These are phyloP conservation scores for Xiphorhynchus elegans DNA, from an alignment of 2,113 vertebrate genomes.

Conservation along the genomic window DNA sequence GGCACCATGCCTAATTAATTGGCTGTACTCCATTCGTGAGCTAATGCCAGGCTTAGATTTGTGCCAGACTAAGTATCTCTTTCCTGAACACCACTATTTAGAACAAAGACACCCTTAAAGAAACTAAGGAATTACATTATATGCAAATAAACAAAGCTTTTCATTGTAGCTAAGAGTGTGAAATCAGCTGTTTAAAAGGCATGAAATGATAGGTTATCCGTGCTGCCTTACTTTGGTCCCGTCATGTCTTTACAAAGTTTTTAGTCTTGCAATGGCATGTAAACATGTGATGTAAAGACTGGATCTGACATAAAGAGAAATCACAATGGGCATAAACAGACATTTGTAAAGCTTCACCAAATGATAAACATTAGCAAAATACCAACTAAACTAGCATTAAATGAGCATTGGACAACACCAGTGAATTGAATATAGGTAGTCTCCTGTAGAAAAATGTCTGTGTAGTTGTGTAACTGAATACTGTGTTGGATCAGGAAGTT, in stretches of 20 bases:
- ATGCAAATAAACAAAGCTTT: neutral
- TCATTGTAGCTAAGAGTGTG: neutral
- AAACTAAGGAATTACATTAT: neutral
- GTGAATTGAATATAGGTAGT: neutral
- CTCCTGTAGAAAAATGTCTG: neutral
- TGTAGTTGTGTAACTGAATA: neutral
- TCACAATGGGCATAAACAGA: neutral
- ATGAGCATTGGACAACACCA: neutral
- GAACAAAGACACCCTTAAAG: neutral
- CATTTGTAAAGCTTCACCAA: neutral
- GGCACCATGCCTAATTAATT: conserved; percentile 17
- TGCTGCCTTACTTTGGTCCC: neutral
- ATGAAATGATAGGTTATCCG: neutral
- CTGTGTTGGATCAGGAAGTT: neutral
- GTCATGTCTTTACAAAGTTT: neutral
- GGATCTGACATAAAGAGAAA: neutral
- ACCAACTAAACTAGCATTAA: neutral
- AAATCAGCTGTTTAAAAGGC: neutral
- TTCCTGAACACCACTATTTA: neutral
- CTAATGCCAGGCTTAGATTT: neutral
- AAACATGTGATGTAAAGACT: neutral
- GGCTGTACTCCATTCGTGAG: neutral
- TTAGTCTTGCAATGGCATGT: neutral
- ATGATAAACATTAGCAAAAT: neutral
- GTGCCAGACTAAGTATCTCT: neutral